Evolutionary conservation across 2,888 invertebrate genomes (phyloP), one percentile per base, ranked within the genome.

Genomic region (Drosophila meridiana): DNA sequence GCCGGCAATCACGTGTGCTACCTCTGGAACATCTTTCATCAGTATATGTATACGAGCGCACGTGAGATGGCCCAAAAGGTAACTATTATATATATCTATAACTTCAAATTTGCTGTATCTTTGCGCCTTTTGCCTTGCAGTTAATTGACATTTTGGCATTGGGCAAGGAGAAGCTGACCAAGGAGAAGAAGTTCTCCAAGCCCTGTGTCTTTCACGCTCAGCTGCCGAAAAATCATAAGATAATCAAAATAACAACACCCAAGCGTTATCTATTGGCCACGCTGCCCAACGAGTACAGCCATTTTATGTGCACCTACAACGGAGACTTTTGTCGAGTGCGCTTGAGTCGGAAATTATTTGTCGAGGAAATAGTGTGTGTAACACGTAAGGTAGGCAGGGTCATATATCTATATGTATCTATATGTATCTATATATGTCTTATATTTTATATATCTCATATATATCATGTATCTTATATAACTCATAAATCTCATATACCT

Each of bases 51-150:
- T 34, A 80, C 80, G 4, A 81, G 66, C 55, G 70, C 82, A 0
- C 60, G 76, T 9, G 92, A 91, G 60, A 69, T 82, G 38, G 92
- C 90, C 0, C 78, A 88, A 58, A 91, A 92, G 83, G 91, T 90
- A 13, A 56, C 34, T 3, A 28, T 28, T 9, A 26, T 6, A n/a
- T 30, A 20, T 20, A 20, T 26, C 2, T 1, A 8, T 4, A 14
- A 0, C 8, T 30, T 30, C 14, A 30, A 8, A 30, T n/a, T 7
- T 48, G 4, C 14, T n/a, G 7, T n/a, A 4, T 30, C 0, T 20
- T 20, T 20, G 20, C 20, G 20, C 20, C 9, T 20, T 7, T 43
- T 14, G 3, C 40, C n/a, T 62, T 14, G 4, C 38, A 91, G 91
- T 28, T 92, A 8, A 66, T 90, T 4, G 32, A 71, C 34, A 52